phyloP scores from a whole-genome alignment of 1,140 invertebrate genomes.

The Sesamia nonagrioides region DNA sequence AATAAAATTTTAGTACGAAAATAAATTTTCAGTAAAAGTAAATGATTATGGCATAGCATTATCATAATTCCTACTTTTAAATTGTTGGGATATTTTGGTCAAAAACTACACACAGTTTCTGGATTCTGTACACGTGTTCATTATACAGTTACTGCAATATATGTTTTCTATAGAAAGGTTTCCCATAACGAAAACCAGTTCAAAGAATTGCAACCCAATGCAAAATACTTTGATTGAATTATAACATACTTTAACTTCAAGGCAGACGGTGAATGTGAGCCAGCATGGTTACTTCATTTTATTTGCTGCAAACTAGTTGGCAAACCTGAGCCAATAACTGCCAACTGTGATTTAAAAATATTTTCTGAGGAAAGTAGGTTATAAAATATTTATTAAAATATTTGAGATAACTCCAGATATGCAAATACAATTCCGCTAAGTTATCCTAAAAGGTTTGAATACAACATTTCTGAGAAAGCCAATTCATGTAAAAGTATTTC shows the following conservation, averaged over 20 bases:
- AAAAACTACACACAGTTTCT: not conserved
- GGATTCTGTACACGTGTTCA: too few relatives aligned
- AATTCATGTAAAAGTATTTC: constrained; percentile 3
- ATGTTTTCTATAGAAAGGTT: not conserved
- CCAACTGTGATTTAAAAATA: constrained; percentile 34
- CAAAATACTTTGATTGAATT: constrained; percentile 19
- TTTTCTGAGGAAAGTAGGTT: constrained; percentile 10
- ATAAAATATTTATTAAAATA: constrained; percentile 19
- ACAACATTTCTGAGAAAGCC: not conserved
- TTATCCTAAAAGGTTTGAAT: constrained; percentile 34
- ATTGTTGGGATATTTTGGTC: too few relatives aligned
- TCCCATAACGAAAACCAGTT: not conserved
- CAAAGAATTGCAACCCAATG: not conserved
- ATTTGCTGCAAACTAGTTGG: not conserved
- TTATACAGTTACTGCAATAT: not conserved
- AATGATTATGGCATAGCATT: too few relatives aligned
- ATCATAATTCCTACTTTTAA: too few relatives aligned
- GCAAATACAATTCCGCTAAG: constrained; percentile 10
- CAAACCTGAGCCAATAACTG: constrained; percentile 24
- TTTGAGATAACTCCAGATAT: constrained; percentile 9
- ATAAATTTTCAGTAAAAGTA: too few relatives aligned
- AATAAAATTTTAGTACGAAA: too few relatives aligned
- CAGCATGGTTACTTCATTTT: constrained; percentile 9
- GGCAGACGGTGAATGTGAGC: not conserved
- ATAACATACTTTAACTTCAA: constrained; percentile 23